phyloP scores from a whole-genome alignment of 2,113 vertebrate genomes.

The Epinephelus moara region DNA sequence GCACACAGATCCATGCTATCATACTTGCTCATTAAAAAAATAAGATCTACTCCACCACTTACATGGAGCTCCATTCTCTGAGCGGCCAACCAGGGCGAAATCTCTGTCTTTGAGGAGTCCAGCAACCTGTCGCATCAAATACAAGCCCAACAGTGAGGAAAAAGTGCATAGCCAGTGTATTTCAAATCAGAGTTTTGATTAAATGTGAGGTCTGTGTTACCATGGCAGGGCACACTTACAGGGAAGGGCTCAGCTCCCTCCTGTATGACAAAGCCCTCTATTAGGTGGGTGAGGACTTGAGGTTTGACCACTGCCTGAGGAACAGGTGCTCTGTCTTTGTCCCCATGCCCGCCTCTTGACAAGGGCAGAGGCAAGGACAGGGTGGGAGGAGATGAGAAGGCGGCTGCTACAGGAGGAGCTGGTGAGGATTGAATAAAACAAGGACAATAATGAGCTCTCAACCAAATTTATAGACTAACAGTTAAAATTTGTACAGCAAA shows the following conservation, averaged over 20 bases:
- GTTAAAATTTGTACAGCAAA: background rate
- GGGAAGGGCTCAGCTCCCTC: constrained; percentile 99
- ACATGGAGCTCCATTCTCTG: constrained; percentile 80
- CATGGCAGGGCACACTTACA: constrained; percentile 79
- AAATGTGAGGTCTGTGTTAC: background rate
- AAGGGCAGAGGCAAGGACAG: constrained; percentile 82
- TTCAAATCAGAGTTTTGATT: background rate
- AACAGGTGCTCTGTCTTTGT: constrained; percentile 87
- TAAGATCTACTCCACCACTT: constrained; percentile 19
- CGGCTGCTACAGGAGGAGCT: constrained; percentile 66
- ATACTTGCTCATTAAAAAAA: background rate
- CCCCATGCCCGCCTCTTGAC: constrained; percentile 77
- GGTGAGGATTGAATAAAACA: constrained; percentile 12
- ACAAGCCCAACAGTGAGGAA: background rate
- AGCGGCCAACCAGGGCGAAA: constrained; percentile 76
- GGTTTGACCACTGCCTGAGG: constrained; percentile 99
- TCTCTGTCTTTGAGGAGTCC: constrained; percentile 85
- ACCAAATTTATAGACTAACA: background rate
- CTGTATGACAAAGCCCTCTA: constrained; percentile 98
- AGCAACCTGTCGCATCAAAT: constrained; percentile 79
- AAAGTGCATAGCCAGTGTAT: too few species aligned
- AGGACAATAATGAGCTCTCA: background rate
- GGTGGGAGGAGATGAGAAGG: constrained; percentile 81
- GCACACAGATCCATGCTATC: background rate
- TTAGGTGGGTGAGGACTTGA: constrained; percentile 98